Base-by-base conservation (phyloP, 1,140 invertebrate genomes). In the Bicyclus anynana region DNA sequence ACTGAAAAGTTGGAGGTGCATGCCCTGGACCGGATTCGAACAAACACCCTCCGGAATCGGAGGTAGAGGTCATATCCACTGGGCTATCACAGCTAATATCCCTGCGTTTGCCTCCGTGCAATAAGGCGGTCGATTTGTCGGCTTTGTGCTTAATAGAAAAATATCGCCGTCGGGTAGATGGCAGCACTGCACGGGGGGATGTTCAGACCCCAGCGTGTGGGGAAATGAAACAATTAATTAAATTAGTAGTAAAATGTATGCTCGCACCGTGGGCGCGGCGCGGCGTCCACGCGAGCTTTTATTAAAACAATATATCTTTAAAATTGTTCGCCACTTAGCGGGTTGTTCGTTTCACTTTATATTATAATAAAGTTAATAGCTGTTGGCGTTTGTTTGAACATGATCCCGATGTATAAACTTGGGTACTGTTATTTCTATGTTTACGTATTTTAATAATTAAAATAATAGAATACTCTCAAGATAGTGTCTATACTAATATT, bases 201-300 rank as follows among this genome's bases (percentile, higher is more conserved):
- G 18, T 23, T 59, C 59, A 59, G 62, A 51, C 60, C 65, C 54
- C 52, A 55, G 68, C 73, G 67, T 79, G 67, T 74, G 73, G 74
- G 76, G 73, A 78, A 82, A 78, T 77, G 76, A 70, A 67, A 77
- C 75, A 76, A 84, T 84, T 86, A 83, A 84, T 84, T 84, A 80
- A 83, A 83, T 87, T 87, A 84, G 74, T 77, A 84, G 78, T 81
- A 72, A 77, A 83, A 77, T 76, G 75, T 81, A 80, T 79, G 69
- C 67, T 72, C 65, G 61, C 67, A 65, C 54, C 47, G 40, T 70
- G 61, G 69, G 67, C 59, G 77, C 65, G 72, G 62, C 66, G 61
- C 46, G 53, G 50, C 65, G 46, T 18, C 42, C 61, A 59, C 70
- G 56, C 60, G 37, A 59, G 56, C 71, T 69, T 74, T 84, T 84